These are phyloP conservation scores for Alloplasta piceator DNA, from an alignment of 2,888 invertebrate genomes.

Conservation along the genomic window DNA sequence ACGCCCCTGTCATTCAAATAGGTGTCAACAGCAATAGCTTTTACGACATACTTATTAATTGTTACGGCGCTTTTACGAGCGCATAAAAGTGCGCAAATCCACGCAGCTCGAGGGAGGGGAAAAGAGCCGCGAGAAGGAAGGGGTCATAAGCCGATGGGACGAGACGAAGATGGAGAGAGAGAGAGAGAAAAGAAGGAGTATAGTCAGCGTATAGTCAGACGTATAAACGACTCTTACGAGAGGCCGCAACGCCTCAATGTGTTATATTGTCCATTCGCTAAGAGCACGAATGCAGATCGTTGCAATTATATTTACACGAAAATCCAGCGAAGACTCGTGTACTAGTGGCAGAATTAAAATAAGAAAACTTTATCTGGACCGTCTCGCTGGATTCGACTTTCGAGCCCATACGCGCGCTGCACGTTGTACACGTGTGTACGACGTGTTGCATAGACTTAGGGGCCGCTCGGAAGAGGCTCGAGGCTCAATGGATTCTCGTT, in stretches of 20 bases:
- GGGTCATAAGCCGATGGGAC: slow-evolving; percentile 8
- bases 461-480: slow-evolving; percentile 44
- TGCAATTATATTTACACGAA: slow-evolving; percentile 48
- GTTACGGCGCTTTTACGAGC: slow-evolving; percentile 85
- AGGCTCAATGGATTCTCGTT: neutral
- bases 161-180: slow-evolving; percentile 26
- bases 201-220: slow-evolving; percentile 62
- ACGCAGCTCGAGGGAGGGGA: slow-evolving; percentile 64
- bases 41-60: slow-evolving; percentile 86
- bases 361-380: slow-evolving; percentile 13
- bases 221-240: slow-evolving; percentile 41
- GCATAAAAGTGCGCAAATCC: slow-evolving; percentile 84
- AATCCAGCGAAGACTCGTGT: slow-evolving; percentile 52
- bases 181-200: slow-evolving; percentile 26
- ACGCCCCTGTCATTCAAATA: slow-evolving; percentile 83
- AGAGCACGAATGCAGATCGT: slow-evolving; percentile 51
- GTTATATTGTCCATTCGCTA: slow-evolving; percentile 75
- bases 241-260: slow-evolving; percentile 76
- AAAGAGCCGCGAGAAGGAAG: slow-evolving; percentile 10
- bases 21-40: slow-evolving; percentile 86
- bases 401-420: slow-evolving; percentile 70
- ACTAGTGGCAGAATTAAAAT: slow-evolving; percentile 28
- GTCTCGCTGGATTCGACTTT: slow-evolving; percentile 25
- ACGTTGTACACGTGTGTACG: slow-evolving; percentile 68
- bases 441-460: slow-evolving; percentile 73